Base-by-base conservation (phyloP, 2,113 vertebrate genomes). In the Microtus oregoni region DNA sequence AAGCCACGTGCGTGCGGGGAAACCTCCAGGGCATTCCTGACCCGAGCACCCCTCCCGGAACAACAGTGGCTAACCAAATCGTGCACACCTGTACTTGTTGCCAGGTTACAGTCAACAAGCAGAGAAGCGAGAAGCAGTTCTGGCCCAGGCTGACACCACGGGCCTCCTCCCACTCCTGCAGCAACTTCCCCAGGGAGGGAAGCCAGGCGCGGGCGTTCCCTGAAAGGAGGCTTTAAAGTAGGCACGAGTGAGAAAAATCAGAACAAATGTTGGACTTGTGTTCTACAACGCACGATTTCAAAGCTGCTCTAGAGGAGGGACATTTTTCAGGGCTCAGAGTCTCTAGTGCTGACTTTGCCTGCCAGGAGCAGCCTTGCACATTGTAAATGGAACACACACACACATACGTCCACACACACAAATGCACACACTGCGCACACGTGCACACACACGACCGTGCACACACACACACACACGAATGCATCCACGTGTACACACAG, bases 71-170 rank as follows among this genome's bases (percentile, higher is more conserved):
- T n/a, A 93, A 26, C 58, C 55, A 65, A 7, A 58, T 26, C 89
- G 79, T 30, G 9, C 96, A 90, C 77, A 75, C 90, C 96, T 93
- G 22, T 19, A 35, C 63, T 28, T 41, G 52, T 77, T 52, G 30
- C 89, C 30, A 75, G 90, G 94, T 97, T 94, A 90, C 95, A 12
- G 14, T 86, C 86, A 89, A 90, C 95, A 92, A 96, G 92, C 89
- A 20, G 52, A 15, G 78, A 95, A 96, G 47, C 13, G 72, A 94
- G 78, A 96, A 78, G 67, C 96, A 55, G 88, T 86, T n/a, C 11
- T 9, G 81, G 65, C 77, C 35, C 47, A 30, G 44, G 19, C 32
- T 35, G 30, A 61, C 93, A 10, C 1, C 26, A 32, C 38, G 30
- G 91, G 58, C 58, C 79, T 70, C 89, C 92, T 38, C 85, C 92